These are phyloP conservation scores for Poeciliopsis gracilis DNA, from an alignment of 2,797 vertebrate species.

Conservation along the genomic window DNA sequence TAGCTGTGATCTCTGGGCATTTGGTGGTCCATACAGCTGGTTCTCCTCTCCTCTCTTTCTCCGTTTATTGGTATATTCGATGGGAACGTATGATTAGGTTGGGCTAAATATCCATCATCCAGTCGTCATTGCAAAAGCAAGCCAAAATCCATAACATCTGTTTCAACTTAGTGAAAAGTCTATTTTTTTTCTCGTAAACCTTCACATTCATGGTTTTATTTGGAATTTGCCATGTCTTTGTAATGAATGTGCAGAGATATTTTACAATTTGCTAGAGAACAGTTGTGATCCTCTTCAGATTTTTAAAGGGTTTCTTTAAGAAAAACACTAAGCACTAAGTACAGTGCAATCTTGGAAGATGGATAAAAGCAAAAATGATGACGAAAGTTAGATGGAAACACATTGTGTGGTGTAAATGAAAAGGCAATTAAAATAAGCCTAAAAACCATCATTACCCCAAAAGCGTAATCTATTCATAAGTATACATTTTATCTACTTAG, in stretches of 20 bases:
- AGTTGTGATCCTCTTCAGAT: too few relatives aligned
- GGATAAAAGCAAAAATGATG: slow-evolving; percentile 14
- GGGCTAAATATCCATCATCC: not conserved
- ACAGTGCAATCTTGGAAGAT: not conserved
- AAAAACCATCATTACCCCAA: slow-evolving; percentile 69
- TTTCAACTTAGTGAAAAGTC: slow-evolving; percentile 61
- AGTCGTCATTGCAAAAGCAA: not conserved
- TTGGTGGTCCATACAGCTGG: slow-evolving; percentile 88
- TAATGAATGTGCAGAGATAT: not conserved
- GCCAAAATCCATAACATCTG: slow-evolving; percentile 83
- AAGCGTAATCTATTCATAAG: slow-evolving; percentile 59
- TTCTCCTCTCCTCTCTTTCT: slow-evolving; percentile 13
- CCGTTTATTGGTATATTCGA: slow-evolving; percentile 81
- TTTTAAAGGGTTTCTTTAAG: not conserved
- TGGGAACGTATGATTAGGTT: slow-evolving; percentile 84
- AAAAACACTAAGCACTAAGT: not conserved
- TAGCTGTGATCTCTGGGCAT: slow-evolving; percentile 93
- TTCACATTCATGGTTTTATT: not conserved
- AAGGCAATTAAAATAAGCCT: slow-evolving; percentile 35
- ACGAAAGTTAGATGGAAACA: slow-evolving; percentile 40
- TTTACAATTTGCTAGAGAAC: not conserved
- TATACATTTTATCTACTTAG: slow-evolving; percentile 66
- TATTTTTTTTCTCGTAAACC: not conserved
- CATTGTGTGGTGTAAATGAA: slow-evolving; percentile 24
- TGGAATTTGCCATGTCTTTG: not conserved